Conservation (phyloP, 2,888 invertebrate genomes). For the Conomelus anceps region DNA sequence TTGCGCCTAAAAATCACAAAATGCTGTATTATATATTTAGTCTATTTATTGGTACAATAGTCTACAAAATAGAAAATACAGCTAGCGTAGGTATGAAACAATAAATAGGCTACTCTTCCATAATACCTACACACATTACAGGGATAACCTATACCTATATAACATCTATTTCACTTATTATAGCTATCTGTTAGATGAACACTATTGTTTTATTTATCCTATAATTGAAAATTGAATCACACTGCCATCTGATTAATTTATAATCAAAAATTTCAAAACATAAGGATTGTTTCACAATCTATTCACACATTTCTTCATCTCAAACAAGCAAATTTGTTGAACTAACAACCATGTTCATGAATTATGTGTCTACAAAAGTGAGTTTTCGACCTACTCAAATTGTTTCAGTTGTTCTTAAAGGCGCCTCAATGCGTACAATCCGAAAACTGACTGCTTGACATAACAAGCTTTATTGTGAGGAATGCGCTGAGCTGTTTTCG, state of each 20-base stretch:
- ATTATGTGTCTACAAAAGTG: not conserved
- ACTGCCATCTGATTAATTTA: not conserved
- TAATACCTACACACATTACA: too few relatives aligned
- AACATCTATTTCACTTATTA: too few relatives aligned
- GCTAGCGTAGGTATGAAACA: too few relatives aligned
- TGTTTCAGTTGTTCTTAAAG: not conserved
- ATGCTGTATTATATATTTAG: too few relatives aligned
- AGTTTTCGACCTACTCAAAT: not conserved
- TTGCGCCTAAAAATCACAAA: too few relatives aligned
- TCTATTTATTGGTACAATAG: too few relatives aligned
- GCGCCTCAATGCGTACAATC: not conserved
- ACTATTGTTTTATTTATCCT: too few relatives aligned
- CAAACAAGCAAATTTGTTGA: not conserved
- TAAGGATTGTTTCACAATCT: not conserved
- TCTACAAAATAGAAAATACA: too few relatives aligned
- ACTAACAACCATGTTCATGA: not conserved
- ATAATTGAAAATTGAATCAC: not conserved
- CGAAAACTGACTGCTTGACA: not conserved
- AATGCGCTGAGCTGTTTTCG: not conserved
- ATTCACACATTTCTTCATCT: not conserved
- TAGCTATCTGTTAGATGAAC: too few relatives aligned
- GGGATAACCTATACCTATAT: too few relatives aligned
- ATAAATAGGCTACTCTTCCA: too few relatives aligned
- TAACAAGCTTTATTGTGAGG: not conserved
- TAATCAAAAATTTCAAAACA: not conserved